Percentiles rank a stretch among this genome's conserved stretches.
These are phyloP conservation scores for Amphiprion percula DNA, from an alignment of 2,113 vertebrate species.

Conservation along the genomic window DNA sequence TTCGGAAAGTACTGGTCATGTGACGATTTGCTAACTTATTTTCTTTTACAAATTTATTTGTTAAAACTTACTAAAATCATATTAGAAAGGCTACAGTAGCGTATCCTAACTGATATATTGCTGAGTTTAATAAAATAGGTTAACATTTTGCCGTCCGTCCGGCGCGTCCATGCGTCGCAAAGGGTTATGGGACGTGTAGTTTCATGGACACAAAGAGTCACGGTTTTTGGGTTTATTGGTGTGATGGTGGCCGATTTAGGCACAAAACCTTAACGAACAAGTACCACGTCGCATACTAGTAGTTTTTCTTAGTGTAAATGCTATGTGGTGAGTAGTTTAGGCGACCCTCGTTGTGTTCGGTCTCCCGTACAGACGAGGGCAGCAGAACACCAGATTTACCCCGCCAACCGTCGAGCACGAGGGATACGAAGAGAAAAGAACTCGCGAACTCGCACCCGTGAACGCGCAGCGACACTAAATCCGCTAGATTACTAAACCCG, in stretches of 20 bases:
- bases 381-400: slow-evolving; percentile 41
- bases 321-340: not conserved
- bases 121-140: no score
- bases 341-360: not conserved
- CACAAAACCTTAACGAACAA: not conserved
- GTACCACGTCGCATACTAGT: accelerated
- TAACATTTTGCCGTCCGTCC: not conserved
- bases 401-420: slow-evolving; percentile 55
- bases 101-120: no score
- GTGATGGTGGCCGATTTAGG: not conserved
- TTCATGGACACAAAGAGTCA: slow-evolving; percentile 53
- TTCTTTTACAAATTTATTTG: no score
- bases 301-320: accelerated
- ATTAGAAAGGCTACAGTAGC: no score
- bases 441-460: slow-evolving; percentile 60
- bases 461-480: slow-evolving; percentile 79
- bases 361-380: slow-evolving; percentile 55
- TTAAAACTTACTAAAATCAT: no score
- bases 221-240: not conserved
- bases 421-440: slow-evolving; percentile 56
- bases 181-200: slow-evolving; percentile 69
- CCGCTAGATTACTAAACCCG: slow-evolving; percentile 74
- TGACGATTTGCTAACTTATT: no score
- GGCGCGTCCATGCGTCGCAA: slow-evolving; percentile 26
- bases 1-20: no score